Percentiles rank a stretch among this genome's conserved stretches.
phyloP scores from a whole-genome alignment of 1,140 invertebrate genomes.

The Stegodyphus dumicola region DNA sequence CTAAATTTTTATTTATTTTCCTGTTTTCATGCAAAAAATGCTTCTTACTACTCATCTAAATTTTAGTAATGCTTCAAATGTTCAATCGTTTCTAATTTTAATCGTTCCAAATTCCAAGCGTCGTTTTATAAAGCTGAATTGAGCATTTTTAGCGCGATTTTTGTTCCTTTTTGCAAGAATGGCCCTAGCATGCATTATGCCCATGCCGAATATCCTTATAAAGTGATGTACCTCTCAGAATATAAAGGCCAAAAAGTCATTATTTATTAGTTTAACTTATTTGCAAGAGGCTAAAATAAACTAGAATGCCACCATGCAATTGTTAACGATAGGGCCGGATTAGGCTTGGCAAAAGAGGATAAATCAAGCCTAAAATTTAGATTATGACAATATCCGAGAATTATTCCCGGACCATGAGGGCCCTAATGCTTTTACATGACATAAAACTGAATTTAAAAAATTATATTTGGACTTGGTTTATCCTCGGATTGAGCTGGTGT shows the following conservation, averaged over 20 bases:
- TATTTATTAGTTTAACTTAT: constrained; percentile 32
- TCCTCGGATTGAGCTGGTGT: constrained; percentile 65
- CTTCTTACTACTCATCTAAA: neutral
- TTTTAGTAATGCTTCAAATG: neutral
- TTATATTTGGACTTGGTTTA: constrained; percentile 64
- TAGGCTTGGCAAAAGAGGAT: constrained; percentile 57
- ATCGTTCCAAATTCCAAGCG: too few relatives aligned
- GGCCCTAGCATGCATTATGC: constrained; percentile 40
- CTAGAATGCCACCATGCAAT: constrained; percentile 60
- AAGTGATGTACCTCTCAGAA: constrained; percentile 2
- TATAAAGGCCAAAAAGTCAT: neutral
- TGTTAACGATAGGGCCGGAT: constrained; percentile 59
- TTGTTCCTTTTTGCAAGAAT: neutral
- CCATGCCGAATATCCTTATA: constrained; percentile 33
- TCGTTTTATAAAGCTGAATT: too few relatives aligned
- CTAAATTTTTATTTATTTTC: neutral
- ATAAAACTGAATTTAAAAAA: neutral
- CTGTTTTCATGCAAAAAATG: neutral
- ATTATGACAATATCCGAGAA: too few relatives aligned
- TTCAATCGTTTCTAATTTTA: too few relatives aligned
- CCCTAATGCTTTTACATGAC: neutral
- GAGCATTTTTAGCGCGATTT: neutral
- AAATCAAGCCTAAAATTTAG: constrained; percentile 48
- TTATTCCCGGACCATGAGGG: too few relatives aligned
- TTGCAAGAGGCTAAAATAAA: constrained; percentile 60